Evolutionary conservation across 1,140 invertebrate species (phyloP).

Genomic region (Diorhabda sublineata): DNA sequence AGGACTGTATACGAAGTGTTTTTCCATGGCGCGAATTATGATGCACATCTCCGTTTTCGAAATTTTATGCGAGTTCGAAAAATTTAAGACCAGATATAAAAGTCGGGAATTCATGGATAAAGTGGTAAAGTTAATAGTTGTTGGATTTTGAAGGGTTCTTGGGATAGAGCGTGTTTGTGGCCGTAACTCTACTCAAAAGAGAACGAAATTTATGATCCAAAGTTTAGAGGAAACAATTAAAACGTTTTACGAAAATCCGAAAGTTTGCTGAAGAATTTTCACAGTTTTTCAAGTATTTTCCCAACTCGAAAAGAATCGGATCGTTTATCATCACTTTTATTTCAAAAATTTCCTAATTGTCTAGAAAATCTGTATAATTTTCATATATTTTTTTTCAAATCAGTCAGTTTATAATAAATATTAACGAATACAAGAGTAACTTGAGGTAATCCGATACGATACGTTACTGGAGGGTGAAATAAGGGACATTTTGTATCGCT

Average conservation of each 20-base stretch:
- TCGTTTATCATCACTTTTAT: too few relatives aligned
- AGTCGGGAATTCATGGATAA: neutral
- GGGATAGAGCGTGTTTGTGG: neutral
- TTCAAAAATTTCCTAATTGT: too few relatives aligned
- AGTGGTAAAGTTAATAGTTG: constrained; percentile 2
- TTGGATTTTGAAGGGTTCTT: neutral
- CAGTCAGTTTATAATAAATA: too few relatives aligned
- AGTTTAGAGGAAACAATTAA: constrained; percentile 1
- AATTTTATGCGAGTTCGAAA: constrained; percentile 1
- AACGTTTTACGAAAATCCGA: neutral
- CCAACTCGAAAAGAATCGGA: too few relatives aligned
- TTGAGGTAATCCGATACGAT: too few relatives aligned
- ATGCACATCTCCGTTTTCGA: neutral
- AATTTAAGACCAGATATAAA: neutral
- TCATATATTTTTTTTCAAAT: too few relatives aligned
- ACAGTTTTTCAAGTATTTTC: too few relatives aligned
- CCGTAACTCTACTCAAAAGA: neutral
- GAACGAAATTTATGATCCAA: neutral
- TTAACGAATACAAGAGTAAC: too few relatives aligned
- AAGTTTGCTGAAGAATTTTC: neutral
- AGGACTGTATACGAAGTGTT: too few relatives aligned
- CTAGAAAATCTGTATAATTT: too few relatives aligned
- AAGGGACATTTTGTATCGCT: too few relatives aligned
- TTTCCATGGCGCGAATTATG: neutral
- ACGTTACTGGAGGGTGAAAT: too few relatives aligned